Evolutionary conservation across 1,140 invertebrate genomes (phyloP).

Genomic region (Amyelois transitella): DNA sequence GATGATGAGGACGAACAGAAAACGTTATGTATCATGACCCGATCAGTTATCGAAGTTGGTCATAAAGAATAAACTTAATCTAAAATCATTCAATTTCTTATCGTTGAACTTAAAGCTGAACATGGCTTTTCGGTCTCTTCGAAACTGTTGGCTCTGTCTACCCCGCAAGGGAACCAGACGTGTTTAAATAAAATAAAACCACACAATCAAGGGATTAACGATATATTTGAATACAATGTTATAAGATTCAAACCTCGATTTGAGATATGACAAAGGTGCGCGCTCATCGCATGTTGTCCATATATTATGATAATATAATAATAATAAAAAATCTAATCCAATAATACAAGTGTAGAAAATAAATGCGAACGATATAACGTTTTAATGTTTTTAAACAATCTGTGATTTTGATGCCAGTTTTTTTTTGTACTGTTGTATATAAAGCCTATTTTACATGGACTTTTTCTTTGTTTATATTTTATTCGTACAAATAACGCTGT

Average conservation of each 20-base stretch:
- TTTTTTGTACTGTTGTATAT: neutral
- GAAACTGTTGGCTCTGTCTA: neutral
- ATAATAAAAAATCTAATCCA: constrained; percentile 37
- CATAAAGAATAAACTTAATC: no score
- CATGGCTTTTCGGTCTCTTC: no score
- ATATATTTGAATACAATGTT: constrained; percentile 44
- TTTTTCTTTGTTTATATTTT: no score
- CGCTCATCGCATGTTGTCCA: constrained; percentile 35
- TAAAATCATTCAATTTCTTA: no score
- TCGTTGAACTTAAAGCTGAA: no score
- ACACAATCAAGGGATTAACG: constrained; percentile 22
- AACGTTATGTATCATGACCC: no score
- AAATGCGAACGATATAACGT: constrained; percentile 40
- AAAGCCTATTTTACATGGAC: neutral
- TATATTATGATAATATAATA: constrained; percentile 22
- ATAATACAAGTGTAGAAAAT: constrained; percentile 41
- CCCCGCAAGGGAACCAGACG: no score
- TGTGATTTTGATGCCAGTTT: constrained; percentile 44
- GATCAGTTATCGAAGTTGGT: no score
- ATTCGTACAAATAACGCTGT: no score
- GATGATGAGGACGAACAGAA: no score
- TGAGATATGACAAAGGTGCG: constrained; percentile 48
- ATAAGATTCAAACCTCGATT: constrained; percentile 29
- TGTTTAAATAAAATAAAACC: constrained; percentile 37
- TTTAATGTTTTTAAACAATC: constrained; percentile 35